phyloP scores from a whole-genome alignment of 2,888 invertebrate species.

The Watsonalla cultraria region DNA sequence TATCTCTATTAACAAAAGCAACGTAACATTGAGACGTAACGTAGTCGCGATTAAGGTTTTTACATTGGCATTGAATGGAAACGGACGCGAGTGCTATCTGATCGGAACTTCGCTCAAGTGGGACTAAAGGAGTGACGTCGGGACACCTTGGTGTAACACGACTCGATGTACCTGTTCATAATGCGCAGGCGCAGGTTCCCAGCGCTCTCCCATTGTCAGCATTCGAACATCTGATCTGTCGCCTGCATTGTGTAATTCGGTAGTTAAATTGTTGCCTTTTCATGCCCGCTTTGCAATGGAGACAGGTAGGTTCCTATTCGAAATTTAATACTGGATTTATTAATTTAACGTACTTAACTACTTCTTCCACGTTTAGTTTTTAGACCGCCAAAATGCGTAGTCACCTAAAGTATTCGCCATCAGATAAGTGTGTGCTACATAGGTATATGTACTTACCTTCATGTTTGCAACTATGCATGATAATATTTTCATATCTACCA shows the following conservation, averaged over 20 bases:
- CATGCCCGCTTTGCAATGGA: too few relatives aligned
- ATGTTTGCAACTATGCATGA: too few relatives aligned
- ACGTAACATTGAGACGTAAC: constrained; percentile 44
- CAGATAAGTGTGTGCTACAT: too few relatives aligned
- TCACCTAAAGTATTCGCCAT: too few relatives aligned
- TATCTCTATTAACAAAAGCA: constrained; percentile 32
- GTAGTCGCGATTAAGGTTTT: constrained; percentile 42
- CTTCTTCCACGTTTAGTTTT: too few relatives aligned
- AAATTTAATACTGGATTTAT: too few relatives aligned
- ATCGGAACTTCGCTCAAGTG: constrained; percentile 68
- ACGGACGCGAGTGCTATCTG: constrained; percentile 69
- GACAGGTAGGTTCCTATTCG: too few relatives aligned
- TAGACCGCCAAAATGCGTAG: too few relatives aligned
- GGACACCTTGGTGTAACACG: constrained; percentile 55
- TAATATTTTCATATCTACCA: too few relatives aligned
- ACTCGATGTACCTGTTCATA: constrained; percentile 67
- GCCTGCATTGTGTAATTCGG: constrained; percentile 13
- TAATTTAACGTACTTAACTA: too few relatives aligned
- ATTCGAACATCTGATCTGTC: constrained; percentile 8
- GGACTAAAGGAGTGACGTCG: constrained; percentile 59
- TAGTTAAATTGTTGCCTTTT: constrained; percentile 2
- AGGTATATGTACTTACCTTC: too few relatives aligned
- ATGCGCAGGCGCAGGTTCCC: constrained; percentile 49
- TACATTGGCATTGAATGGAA: constrained; percentile 49
- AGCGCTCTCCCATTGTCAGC: constrained; percentile 42